Conservation (phyloP, 2,888 invertebrate genomes). For the Nymphalis urticae region DNA sequence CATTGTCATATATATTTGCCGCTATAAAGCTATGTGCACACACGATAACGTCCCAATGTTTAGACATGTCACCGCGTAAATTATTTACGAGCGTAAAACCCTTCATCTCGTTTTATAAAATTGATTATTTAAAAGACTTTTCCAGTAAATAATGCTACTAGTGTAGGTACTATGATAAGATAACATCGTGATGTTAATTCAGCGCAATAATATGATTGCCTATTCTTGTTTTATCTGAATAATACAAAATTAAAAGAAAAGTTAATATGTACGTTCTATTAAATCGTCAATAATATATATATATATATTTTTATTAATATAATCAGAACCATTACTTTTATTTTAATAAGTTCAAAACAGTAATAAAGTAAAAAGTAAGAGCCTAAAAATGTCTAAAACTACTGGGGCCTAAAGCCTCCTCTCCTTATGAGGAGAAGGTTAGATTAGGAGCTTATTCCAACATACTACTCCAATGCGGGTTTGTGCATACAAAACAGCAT, state of each 20-base stretch:
- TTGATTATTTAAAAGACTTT: constrained; percentile 62
- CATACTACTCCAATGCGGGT: too few species aligned
- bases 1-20: constrained; percentile 60
- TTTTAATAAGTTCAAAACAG: too few species aligned
- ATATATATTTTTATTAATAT: too few species aligned
- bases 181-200: constrained; percentile 41
- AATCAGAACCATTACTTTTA: too few species aligned
- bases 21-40: constrained; percentile 46
- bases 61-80: constrained; percentile 59
- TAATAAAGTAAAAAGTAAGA: too few species aligned
- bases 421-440: too few species aligned
- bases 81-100: constrained; percentile 59
- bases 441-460: too few species aligned
- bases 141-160: constrained; percentile 62
- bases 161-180: constrained; percentile 59
- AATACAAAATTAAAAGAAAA: background rate
- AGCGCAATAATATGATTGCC: constrained; percentile 1
- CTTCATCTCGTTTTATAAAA: constrained; percentile 60
- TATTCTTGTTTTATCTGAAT: background rate
- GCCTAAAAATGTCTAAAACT: too few species aligned
- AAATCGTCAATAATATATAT: too few species aligned
- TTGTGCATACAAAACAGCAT: too few species aligned
- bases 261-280: background rate
- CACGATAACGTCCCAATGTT: constrained; percentile 53
- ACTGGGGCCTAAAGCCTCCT: too few species aligned